Percentiles rank a stretch among this genome's conserved stretches.
Conservation (phyloP, 1,140 invertebrate genomes). For the Drosophila tsacasi region DNA sequence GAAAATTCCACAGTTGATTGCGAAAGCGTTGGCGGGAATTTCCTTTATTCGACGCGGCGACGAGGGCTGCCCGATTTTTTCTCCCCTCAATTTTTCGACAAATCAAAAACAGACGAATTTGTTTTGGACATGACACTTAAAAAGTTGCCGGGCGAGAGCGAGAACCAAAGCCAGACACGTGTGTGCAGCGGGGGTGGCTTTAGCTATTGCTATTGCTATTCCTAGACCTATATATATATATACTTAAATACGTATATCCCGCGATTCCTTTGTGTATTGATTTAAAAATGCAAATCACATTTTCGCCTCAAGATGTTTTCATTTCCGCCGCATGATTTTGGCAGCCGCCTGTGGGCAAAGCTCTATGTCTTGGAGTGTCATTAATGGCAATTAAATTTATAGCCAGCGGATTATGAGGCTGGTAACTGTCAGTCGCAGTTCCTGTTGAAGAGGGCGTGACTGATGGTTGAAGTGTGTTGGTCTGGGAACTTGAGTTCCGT, state of each 20-base stretch:
- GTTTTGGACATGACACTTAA: constrained; percentile 83
- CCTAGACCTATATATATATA: constrained; percentile 5
- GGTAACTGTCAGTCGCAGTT: constrained; percentile 73
- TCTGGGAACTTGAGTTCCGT: not conserved
- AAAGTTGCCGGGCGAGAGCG: constrained; percentile 66
- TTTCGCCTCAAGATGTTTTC: constrained; percentile 76
- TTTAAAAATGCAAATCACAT: constrained; percentile 83
- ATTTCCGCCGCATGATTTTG: constrained; percentile 65
- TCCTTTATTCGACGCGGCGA: constrained; percentile 26
- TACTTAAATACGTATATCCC: constrained; percentile 26
- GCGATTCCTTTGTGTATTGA: constrained; percentile 65
- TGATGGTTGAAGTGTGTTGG: constrained; percentile 24
- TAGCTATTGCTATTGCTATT: constrained; percentile 15
- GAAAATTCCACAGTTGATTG: constrained; percentile 64
- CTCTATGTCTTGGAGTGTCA: constrained; percentile 59
- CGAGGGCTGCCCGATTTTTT: constrained; percentile 10
- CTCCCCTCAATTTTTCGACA: constrained; percentile 69
- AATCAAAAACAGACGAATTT: constrained; percentile 85
- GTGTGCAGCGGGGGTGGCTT: constrained; percentile 35
- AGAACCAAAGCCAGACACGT: constrained; percentile 59
- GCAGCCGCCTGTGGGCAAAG: constrained; percentile 38
- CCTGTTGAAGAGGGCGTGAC: constrained; percentile 28
- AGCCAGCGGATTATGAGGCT: constrained; percentile 74
- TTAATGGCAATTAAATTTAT: constrained; percentile 83
- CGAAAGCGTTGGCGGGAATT: constrained; percentile 54